A percentile compares a stretch with the other conserved stretches of the same genome.
phyloP scores from a whole-genome alignment of 1,140 invertebrate species.

The Eciton burchellii region DNA sequence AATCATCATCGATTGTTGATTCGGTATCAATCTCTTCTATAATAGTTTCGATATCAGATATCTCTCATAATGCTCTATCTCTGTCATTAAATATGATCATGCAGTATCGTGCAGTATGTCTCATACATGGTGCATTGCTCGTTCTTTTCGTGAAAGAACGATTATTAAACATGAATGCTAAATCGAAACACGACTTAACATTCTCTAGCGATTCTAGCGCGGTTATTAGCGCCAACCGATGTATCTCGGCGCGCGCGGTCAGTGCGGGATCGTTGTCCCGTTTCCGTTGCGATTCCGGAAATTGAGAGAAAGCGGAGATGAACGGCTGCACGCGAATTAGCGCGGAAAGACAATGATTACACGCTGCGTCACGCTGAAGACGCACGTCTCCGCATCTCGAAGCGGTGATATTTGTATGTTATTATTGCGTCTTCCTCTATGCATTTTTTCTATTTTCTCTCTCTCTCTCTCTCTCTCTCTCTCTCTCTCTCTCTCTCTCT shows the following conservation, averaged over 20 bases:
- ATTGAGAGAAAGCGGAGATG: slow-evolving; percentile 75
- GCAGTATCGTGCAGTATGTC: no score
- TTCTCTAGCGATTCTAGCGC: neutral
- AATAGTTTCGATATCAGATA: no score
- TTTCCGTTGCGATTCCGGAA: slow-evolving; percentile 67
- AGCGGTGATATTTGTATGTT: slow-evolving; percentile 24
- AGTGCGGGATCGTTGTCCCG: slow-evolving; percentile 50
- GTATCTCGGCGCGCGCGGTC: slow-evolving; percentile 41
- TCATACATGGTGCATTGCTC: no score
- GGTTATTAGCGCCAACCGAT: slow-evolving; percentile 14
- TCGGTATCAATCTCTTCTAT: no score
- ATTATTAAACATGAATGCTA: no score
- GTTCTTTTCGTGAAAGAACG: no score
- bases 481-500: no score
- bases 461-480: no score
- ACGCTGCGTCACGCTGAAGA: slow-evolving; percentile 20
- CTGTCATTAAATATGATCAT: no score
- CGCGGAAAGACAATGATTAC: slow-evolving; percentile 60
- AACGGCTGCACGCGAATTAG: slow-evolving; percentile 63
- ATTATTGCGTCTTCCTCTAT: neutral
- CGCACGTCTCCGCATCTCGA: neutral
- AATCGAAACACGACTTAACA: no score
- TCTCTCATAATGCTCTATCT: no score
- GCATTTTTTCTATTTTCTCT: neutral
- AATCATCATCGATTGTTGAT: no score